Conservation (phyloP, 2,113 vertebrate genomes). For the Vidua chalybeata region DNA sequence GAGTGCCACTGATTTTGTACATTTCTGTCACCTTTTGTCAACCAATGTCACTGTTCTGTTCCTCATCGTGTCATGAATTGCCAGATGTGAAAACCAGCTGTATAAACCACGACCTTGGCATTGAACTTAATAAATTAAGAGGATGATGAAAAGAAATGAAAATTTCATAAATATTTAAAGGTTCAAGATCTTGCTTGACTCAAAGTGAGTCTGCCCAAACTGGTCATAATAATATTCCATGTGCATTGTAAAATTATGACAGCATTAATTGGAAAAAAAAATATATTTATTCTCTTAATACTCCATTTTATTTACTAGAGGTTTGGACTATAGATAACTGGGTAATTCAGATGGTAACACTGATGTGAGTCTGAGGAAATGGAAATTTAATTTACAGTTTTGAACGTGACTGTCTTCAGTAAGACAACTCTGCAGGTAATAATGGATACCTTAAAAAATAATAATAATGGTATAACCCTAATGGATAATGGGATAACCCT, state of each 20-base stretch:
- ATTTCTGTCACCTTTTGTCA: slow-evolving; percentile 19
- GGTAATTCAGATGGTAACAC: background rate
- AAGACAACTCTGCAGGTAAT: background rate
- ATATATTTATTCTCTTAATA: background rate
- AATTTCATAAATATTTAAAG: background rate
- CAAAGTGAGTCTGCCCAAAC: background rate
- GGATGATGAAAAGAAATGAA: background rate
- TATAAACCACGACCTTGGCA: background rate
- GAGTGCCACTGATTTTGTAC: background rate
- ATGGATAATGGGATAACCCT: background rate
- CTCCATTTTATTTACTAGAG: background rate
- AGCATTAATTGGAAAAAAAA: background rate
- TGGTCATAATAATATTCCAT: background rate
- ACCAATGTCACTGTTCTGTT: background rate
- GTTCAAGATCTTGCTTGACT: background rate
- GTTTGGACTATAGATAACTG: background rate
- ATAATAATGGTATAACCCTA: background rate
- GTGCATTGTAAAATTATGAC: background rate
- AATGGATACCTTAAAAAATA: background rate
- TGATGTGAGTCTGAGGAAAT: background rate
- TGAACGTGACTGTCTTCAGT: background rate
- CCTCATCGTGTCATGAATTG: background rate
- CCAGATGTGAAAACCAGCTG: slow-evolving; percentile 34
- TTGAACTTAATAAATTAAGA: slow-evolving; percentile 38
- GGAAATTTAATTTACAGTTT: background rate